Conservation (phyloP, 2,113 vertebrate species). For the Dasypus novemcinctus region DNA sequence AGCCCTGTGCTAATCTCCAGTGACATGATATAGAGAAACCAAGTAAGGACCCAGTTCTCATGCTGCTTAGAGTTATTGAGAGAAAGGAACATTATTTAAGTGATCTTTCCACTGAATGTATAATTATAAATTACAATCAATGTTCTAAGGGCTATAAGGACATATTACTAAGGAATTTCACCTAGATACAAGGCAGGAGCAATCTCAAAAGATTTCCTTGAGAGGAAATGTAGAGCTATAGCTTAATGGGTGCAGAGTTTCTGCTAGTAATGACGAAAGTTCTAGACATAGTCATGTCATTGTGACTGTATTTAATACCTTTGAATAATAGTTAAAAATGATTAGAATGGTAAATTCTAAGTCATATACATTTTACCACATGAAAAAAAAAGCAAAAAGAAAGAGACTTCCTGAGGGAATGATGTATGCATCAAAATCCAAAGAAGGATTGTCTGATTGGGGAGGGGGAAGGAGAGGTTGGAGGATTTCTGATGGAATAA, state of each 20-base stretch:
- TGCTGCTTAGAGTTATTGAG: too few relatives aligned
- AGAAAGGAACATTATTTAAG: background rate
- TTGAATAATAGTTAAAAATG: too few relatives aligned
- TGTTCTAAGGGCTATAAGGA: background rate
- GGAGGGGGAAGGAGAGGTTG: background rate
- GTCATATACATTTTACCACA: too few relatives aligned
- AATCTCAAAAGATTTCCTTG: background rate
- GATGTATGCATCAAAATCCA: background rate
- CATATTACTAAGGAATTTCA: background rate
- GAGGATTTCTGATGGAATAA: background rate
- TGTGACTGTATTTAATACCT: too few relatives aligned
- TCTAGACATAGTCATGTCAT: too few relatives aligned
- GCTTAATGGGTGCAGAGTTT: too few relatives aligned
- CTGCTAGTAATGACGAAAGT: too few relatives aligned
- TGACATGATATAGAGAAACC: background rate
- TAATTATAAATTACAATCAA: background rate
- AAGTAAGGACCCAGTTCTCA: background rate
- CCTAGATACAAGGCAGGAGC: background rate
- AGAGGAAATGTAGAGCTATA: too few relatives aligned
- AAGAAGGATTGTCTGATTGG: too few relatives aligned
- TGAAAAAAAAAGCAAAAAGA: too few relatives aligned
- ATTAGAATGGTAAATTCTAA: too few relatives aligned
- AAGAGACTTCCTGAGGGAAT: background rate
- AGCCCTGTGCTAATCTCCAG: background rate
- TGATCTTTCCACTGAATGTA: background rate